Base-by-base conservation (phyloP, 2,888 invertebrate genomes). In the Frankliniella intonsa region DNA sequence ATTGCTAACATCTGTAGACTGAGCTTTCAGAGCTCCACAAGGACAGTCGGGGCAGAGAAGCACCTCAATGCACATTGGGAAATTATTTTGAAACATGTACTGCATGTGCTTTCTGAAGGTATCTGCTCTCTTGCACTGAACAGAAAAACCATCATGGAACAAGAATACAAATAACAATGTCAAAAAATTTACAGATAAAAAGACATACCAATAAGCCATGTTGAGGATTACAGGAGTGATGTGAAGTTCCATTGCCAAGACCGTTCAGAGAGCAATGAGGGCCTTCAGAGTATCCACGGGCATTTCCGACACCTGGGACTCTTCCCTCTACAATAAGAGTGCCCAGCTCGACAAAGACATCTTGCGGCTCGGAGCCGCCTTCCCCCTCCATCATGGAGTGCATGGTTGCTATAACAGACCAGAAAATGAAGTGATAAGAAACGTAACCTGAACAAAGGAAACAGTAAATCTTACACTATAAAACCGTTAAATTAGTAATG, bases 21-120 rank as follows among this genome's bases (percentile, higher is more conserved):
- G 85, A 22, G 87, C 87, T 83, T 87, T 87, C 82, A 86, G 86
- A 50, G 85, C 84, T 22, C 89, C 89, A 85, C 92, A 92, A 83
- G 89, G 88, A 88, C 95, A 96, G 84, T 92, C 90, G 80, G 94
- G 93, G 84, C 93, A 93, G 83, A 96, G 89, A 83, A 95, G 88
- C 81, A 95, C 95, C 88, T 96, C 95, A 84, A 96, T 92, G 87
- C 94, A 94, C 86, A 95, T 89, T 1, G 94, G 94, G 83, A 93
- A 91, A 85, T 91, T 90, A 86, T 93, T 93, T 83, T 90, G 90
- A 92, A 93, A 94, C 85, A 94, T 88, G 83, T 92, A 90, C 84
- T 91, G 88, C 86, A 92, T 90, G 86, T 91, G 90, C 81, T 88
- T 88, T 82, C 89, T 88, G 84, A 91, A 88, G 84, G 88, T 89